Base-by-base conservation (phyloP, 2,888 invertebrate species). In the Eustalomyia histrio region DNA sequence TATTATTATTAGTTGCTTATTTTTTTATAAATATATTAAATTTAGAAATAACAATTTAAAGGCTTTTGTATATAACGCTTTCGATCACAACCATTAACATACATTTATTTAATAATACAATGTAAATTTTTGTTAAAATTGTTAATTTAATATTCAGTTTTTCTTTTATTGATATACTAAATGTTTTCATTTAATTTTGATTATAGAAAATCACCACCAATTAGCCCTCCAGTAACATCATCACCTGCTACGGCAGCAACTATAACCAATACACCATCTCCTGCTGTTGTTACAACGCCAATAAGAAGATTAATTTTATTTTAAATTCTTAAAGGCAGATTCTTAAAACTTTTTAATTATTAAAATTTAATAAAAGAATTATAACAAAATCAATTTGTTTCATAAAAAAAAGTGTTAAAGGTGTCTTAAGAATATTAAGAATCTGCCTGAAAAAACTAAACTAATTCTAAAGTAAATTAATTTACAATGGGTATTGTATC, bases 271-370 rank as follows among this genome's bases (percentile, higher is more conserved):
- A 80, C 68, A 71, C 80, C 85, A 83, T 84, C 88, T 76, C 85
- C 87, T 82, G 87, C 85, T 69, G 83, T 84, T 67, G 82, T 86
- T 21, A 87, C 89, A 84, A 91, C 89, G 87, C 92, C 92, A 86
- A 91, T 92, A 83, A 89, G 92, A 90, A 92, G 92, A 92, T 92
- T 83, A 85, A 86, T 85, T 63, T 55, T 16, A 18, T 5, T 29
- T 29, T 3, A 29, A 29, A 29, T 7, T 6, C 1, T 6, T 3
- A 6, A 29, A 6, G 29, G 29, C 29, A 29, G 29, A 29, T 29
- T 29, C 29, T 29, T 29, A 29, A 29, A 29, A 29, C 4, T 29
- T 29, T 4, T 29, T 29, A 29, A 29, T 29, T 29, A 29, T 6
- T 6, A 29, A 29, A 29, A 29, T 6, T 6, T 6, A 29, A 29